phyloP scores from a whole-genome alignment of 2,888 invertebrate genomes.

The Ceraclea dissimilis region DNA sequence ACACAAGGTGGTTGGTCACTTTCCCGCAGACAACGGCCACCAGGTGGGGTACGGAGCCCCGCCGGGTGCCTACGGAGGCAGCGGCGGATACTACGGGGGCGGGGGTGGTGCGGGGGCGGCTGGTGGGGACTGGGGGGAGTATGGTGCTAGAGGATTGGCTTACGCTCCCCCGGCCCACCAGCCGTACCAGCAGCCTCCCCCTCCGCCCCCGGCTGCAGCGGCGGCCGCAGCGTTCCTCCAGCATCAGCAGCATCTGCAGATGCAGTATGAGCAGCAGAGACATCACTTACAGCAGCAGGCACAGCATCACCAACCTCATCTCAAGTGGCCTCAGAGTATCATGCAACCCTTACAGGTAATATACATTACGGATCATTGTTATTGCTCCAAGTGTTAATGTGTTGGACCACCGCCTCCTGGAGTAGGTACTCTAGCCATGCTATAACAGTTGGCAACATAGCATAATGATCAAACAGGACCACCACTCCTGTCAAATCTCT shows the following conservation, averaged over 20 bases:
- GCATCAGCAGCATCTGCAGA: slow-evolving; percentile 23
- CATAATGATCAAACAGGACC: too few relatives aligned
- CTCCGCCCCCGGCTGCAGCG: slow-evolving; percentile 26
- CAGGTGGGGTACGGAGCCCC: slow-evolving; percentile 45
- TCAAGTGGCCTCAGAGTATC: slow-evolving; percentile 17
- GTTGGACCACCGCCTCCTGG: too few relatives aligned
- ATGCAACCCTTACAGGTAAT: slow-evolving; percentile 21
- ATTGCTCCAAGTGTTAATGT: background rate
- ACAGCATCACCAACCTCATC: slow-evolving; percentile 13
- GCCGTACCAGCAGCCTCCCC: slow-evolving; percentile 44
- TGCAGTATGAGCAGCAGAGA: slow-evolving; percentile 23
- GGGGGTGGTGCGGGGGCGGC: slow-evolving; percentile 39
- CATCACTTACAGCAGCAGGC: slow-evolving; percentile 17
- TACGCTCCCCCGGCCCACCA: slow-evolving; percentile 48
- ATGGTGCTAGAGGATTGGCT: slow-evolving; percentile 44
- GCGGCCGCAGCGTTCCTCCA: slow-evolving; percentile 28
- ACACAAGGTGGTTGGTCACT: slow-evolving; percentile 18
- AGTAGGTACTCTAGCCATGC: too few relatives aligned
- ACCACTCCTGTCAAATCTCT: too few relatives aligned
- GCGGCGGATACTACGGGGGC: slow-evolving; percentile 44
- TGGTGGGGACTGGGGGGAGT: slow-evolving; percentile 45
- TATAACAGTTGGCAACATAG: too few relatives aligned
- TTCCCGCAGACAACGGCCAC: slow-evolving; percentile 43
- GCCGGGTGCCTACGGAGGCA: slow-evolving; percentile 28
- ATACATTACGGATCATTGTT: background rate